A percentile compares a stretch with the other conserved stretches of the same genome.
phyloP scores from a whole-genome alignment of 1,140 invertebrate species.

The Eriocheir sinensis region DNA sequence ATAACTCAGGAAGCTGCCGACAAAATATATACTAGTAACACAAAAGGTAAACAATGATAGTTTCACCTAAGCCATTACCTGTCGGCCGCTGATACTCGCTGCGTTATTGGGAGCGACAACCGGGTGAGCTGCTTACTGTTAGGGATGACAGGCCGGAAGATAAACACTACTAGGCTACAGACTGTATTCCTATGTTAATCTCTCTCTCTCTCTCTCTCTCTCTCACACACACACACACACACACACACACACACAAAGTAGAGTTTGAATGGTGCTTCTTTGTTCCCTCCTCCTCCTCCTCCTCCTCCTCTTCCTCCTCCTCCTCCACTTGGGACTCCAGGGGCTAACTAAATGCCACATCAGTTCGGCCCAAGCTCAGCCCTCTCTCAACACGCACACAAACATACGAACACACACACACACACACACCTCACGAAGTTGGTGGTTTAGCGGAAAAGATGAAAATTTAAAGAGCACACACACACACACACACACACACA shows the following conservation, averaged over 20 bases:
- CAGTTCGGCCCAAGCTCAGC: neutral
- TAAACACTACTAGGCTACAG: no score
- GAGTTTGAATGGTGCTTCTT: no score
- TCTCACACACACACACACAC: no score
- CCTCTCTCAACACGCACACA: no score
- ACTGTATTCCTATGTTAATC: neutral
- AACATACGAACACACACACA: neutral
- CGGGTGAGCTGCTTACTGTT: neutral
- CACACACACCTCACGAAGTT: constrained; percentile 11
- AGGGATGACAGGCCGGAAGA: neutral
- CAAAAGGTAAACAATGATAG: neutral
- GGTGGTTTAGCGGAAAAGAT: constrained; percentile 2
- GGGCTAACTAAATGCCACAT: neutral
- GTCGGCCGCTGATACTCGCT: no score
- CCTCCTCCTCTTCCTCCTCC: neutral
- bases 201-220: neutral
- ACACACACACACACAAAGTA: no score
- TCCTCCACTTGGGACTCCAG: neutral
- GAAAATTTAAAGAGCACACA: constrained; percentile 2
- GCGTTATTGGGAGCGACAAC: no score
- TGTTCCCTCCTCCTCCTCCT: constrained; percentile 16
- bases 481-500: constrained; percentile 42
- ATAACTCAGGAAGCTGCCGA: no score
- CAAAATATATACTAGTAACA: no score
- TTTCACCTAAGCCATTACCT: neutral